Base-by-base conservation (phyloP, 2,797 vertebrate species). In the Urosaurus nigricauda region DNA sequence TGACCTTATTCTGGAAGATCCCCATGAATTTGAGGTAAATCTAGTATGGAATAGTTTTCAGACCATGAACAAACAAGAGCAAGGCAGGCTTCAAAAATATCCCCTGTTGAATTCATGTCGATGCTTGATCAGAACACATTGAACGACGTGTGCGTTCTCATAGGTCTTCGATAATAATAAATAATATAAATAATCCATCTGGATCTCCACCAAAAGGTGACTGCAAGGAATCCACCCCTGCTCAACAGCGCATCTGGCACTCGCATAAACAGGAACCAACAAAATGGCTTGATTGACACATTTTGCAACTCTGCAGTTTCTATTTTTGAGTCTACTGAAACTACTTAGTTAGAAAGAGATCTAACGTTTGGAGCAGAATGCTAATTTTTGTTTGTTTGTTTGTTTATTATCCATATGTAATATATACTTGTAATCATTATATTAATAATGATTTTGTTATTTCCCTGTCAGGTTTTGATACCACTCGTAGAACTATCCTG, bases 141-240 rank as follows among this genome's bases (percentile, higher is more conserved):
- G 51, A 87, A 80, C 51, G 3, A 47, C 16, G 58, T 8, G 32
- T 56, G 21, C 37, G 65, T 79, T 79, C n/a, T 87, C n/a, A 70
- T 43, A 4, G 63, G 43, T 68, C 32, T 63, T 86, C 43, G 29
- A 71, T 79, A 79, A 87, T 79, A 37, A 53, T 79, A 79, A 70
- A 60, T 77, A 75, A 75, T 56, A 51, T 47, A 56, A 77, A 87
- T 14, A 40, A 79, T 87, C n/a, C 35, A 53, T 40, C 26, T 70
- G 63, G 32, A 80, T 58, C 16, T 6, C 65, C 65, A 58, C 85
- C 77, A 70, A 87, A 58, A 70, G 4, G 24, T 71, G 51, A 87
- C 79, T 70, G 13, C 56, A 85, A n/a, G n/a, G 35, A 77, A 63
- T 65, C 56, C 63, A 71, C 24, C 65, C 47, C 47, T n/a, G n/a